Conservation (phyloP, 2,888 invertebrate species). For the Nemapogon koenigi region DNA sequence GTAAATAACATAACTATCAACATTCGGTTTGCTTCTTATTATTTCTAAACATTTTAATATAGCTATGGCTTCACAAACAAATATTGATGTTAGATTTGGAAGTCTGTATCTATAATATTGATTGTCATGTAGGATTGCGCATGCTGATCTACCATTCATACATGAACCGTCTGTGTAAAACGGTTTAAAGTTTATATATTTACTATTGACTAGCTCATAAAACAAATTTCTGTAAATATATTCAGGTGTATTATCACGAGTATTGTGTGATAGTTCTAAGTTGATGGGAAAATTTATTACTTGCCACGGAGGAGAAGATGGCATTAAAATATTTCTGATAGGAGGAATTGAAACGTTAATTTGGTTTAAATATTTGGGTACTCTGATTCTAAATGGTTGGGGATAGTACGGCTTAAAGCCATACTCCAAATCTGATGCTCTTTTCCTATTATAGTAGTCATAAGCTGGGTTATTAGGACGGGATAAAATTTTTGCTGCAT, state of each 20-base stretch:
- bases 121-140: neutral
- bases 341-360: neutral
- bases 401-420: neutral
- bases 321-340: neutral
- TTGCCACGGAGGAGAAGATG: neutral
- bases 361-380: neutral
- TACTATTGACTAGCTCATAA: constrained; percentile 1
- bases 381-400: neutral
- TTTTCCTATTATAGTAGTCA: neutral
- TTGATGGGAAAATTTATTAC: neutral
- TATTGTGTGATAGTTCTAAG: too few relatives aligned
- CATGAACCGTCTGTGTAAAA: constrained; percentile 8
- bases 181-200: constrained; percentile 1
- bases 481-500: neutral
- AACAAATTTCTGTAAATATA: too few relatives aligned
- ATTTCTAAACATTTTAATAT: constrained; percentile 6
- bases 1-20: constrained; percentile 2
- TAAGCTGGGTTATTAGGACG: neutral
- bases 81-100: constrained; percentile 4
- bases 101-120: constrained; percentile 4
- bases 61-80: constrained; percentile 6
- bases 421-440: too few relatives aligned
- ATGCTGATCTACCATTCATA: constrained; percentile 3
- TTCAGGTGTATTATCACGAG: too few relatives aligned
- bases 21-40: neutral